Percentiles rank a stretch among this genome's conserved stretches.
Conservation (phyloP, 2,888 invertebrate species). For the Lymantria monacha region DNA sequence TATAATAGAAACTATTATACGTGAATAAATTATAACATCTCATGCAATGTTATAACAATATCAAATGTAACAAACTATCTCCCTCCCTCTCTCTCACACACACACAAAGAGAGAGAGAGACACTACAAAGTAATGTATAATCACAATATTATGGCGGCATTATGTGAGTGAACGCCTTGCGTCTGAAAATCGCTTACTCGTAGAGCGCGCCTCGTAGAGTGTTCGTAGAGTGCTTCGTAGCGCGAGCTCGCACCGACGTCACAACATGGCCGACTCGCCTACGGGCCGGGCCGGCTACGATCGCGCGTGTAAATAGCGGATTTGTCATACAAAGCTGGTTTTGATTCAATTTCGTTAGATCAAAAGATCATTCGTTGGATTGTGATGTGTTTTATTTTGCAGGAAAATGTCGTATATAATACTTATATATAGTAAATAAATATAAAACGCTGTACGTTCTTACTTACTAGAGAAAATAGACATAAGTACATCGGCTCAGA, state of each 20-base stretch:
- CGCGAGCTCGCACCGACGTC: slow-evolving; percentile 3
- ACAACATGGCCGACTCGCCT: slow-evolving; percentile 4
- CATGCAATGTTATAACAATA: no score
- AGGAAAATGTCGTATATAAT: not conserved
- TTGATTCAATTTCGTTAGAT: slow-evolving; percentile 6
- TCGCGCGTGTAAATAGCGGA: not conserved
- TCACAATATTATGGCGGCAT: slow-evolving; percentile 1
- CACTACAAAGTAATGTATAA: not conserved
- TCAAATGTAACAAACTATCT: no score
- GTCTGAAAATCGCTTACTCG: slow-evolving; percentile 11
- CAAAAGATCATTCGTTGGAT: slow-evolving; percentile 2
- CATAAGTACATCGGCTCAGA: no score
- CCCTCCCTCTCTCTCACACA: no score
- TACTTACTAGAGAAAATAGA: no score
- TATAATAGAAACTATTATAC: no score
- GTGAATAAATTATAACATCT: no score
- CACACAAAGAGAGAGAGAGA: no score
- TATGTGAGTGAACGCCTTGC: not conserved
- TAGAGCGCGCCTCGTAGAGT: not conserved
- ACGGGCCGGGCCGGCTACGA: not conserved
- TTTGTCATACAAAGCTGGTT: slow-evolving; percentile 1
- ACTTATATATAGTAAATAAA: no score
- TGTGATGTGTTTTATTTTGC: not conserved
- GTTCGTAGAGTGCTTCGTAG: not conserved
- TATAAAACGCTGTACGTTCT: no score